Evolutionary conservation across 2,797 vertebrate genomes (phyloP).

Genomic region (Acipenser ruthenus): DNA sequence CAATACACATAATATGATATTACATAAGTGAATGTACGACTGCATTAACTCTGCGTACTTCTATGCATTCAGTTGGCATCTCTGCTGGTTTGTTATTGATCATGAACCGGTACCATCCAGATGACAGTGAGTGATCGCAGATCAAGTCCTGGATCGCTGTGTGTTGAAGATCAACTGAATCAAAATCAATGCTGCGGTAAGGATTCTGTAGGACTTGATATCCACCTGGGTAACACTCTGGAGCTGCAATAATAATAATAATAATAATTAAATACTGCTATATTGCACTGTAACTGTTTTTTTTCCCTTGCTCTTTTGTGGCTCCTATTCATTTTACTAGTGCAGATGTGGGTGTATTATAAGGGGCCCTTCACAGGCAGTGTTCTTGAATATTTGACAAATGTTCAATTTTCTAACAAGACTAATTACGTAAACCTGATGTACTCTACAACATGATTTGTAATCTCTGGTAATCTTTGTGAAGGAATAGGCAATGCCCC

Average conservation of each 20-base stretch:
- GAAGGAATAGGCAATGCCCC: too few relatives aligned
- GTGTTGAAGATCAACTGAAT: conserved; percentile 68
- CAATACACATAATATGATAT: too few relatives aligned
- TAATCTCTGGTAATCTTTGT: too few relatives aligned
- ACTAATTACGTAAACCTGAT: too few relatives aligned
- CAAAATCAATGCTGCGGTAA: conserved; percentile 55
- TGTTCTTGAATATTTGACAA: too few relatives aligned
- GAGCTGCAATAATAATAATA: conserved; percentile 37
- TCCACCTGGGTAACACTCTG: conserved; percentile 59
- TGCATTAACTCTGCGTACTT: conserved; percentile 45
- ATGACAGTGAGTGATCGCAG: conserved; percentile 64
- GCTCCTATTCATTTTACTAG: too few relatives aligned
- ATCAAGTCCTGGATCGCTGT: conserved; percentile 58
- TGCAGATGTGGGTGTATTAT: too few relatives aligned
- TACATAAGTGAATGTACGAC: neutral
- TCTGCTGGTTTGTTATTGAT: conserved; percentile 56
- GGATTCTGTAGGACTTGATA: conserved; percentile 49
- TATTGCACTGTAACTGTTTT: too few relatives aligned
- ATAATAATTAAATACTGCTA: neutral
- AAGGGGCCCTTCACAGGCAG: too few relatives aligned
- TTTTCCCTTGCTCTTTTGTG: too few relatives aligned
- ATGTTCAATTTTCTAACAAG: too few relatives aligned
- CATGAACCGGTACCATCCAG: conserved; percentile 66
- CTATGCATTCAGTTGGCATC: conserved; percentile 70
- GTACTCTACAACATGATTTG: too few relatives aligned